Conservation (phyloP, 2,797 vertebrate genomes). For the Arnoldichthys spilopterus region DNA sequence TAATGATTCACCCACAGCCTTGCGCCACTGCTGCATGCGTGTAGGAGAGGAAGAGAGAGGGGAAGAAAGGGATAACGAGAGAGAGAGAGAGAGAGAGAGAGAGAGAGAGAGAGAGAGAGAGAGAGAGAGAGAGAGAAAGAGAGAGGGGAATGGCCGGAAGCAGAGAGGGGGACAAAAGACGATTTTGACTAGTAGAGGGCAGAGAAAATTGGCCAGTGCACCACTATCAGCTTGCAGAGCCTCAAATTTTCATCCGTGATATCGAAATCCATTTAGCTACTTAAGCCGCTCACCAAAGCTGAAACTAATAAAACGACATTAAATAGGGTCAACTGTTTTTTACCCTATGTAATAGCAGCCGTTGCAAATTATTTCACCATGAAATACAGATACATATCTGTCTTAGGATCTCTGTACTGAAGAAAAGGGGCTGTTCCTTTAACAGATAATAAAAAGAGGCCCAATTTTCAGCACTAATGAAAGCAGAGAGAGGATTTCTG, state of each 20-base stretch:
- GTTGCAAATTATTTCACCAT: not conserved
- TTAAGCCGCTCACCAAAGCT: slow-evolving; percentile 2
- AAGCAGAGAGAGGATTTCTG: no score
- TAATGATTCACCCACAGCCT: slow-evolving; percentile 50
- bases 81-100: not conserved
- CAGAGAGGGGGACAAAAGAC: not conserved
- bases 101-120: slow-evolving; percentile 18
- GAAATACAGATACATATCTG: not conserved
- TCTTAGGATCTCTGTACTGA: not conserved
- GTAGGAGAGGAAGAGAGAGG: slow-evolving; percentile 9
- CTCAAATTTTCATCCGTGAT: slow-evolving; percentile 1
- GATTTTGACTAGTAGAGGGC: not conserved
- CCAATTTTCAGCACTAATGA: no score
- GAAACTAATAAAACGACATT: slow-evolving; percentile 16
- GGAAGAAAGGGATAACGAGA: slow-evolving; percentile 26
- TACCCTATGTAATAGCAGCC: not conserved
- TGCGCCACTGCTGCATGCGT: not conserved
- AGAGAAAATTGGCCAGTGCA: not conserved
- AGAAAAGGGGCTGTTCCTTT: not conserved
- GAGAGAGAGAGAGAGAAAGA: slow-evolving; percentile 1
- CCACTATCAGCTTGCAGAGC: slow-evolving; percentile 1
- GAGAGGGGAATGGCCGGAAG: slow-evolving; percentile 10
- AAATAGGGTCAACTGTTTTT: slow-evolving; percentile 6
- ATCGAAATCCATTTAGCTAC: slow-evolving; percentile 8
- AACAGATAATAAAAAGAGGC: no score